Conservation (phyloP, 2,888 invertebrate species). For the Rhamphomyia laevipes region DNA sequence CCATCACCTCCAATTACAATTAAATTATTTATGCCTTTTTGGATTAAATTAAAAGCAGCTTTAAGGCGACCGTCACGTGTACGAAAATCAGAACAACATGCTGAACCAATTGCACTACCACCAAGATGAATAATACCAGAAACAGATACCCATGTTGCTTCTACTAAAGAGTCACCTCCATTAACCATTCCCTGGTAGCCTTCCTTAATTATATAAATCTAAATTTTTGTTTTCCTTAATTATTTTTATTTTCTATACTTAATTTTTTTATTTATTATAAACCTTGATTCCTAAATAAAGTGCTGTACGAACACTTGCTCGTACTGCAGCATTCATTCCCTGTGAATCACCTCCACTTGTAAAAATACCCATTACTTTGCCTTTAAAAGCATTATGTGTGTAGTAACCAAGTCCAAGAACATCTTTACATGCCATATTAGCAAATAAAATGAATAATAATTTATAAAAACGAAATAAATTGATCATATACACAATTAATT, state of each 20-base stretch:
- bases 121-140: conserved; percentile 94
- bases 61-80: conserved; percentile 72
- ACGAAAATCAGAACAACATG: conserved; percentile 80
- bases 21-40: conserved; percentile 75
- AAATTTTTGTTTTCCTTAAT: background rate
- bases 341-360: conserved; percentile 94
- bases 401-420: too few relatives aligned
- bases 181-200: conserved; percentile 90
- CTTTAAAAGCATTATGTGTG: conserved; percentile 25
- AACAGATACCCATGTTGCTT: conserved; percentile 88
- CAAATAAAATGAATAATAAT: too few relatives aligned
- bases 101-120: conserved; percentile 93
- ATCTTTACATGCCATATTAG: too few relatives aligned
- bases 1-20: conserved; percentile 94
- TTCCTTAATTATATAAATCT: conserved; percentile 55
- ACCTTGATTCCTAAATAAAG: conserved; percentile 90
- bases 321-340: conserved; percentile 96
- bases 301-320: conserved; percentile 92
- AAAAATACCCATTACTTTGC: conserved; percentile 81
- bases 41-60: conserved; percentile 78
- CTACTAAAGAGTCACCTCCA: conserved; percentile 79
- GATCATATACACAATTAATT: too few relatives aligned
- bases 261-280: conserved; percentile 38
- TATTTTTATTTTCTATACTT: background rate
- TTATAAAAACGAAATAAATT: too few relatives aligned